Evolutionary conservation across 2,113 vertebrate genomes (phyloP).

Genomic region (Catharus fuscescens): DNA sequence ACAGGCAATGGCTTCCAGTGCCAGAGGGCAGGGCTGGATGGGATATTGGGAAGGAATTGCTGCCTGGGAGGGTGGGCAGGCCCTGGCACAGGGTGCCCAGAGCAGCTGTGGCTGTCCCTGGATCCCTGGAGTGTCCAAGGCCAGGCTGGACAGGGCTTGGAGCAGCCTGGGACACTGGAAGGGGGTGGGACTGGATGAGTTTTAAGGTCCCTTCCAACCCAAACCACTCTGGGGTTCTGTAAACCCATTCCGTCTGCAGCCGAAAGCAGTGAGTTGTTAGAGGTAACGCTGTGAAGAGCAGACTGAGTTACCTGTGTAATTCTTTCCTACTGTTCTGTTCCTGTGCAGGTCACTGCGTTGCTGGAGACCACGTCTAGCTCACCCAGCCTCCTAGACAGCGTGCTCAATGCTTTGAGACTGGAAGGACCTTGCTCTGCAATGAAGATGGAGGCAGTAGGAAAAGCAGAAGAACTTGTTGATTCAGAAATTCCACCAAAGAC

Average conservation of each 20-base stretch:
- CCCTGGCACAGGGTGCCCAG: no score
- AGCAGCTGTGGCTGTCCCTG: not conserved
- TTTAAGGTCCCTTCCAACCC: not conserved
- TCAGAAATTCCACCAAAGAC: slow-evolving; percentile 82
- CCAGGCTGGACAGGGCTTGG: rapidly evolving
- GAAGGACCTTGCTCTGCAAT: slow-evolving; percentile 80
- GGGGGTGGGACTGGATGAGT: rapidly evolving
- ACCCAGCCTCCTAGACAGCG: slow-evolving; percentile 11
- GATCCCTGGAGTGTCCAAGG: not conserved
- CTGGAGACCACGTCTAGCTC: slow-evolving; percentile 47
- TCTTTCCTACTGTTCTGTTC: slow-evolving; percentile 30
- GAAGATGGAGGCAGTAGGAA: slow-evolving; percentile 96
- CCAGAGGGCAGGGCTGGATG: no score
- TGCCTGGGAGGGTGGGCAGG: rapidly evolving
- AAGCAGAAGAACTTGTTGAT: slow-evolving; percentile 87
- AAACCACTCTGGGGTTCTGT: not conserved
- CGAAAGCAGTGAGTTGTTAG: not conserved
- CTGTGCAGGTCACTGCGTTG: slow-evolving; percentile 65
- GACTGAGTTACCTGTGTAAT: not conserved
- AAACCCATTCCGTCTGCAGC: not conserved
- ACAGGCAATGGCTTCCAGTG: no score
- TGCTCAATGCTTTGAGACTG: slow-evolving; percentile 80
- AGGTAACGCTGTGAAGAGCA: not conserved
- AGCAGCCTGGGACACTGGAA: rapidly evolving
- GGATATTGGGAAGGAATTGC: not conserved